Evolutionary conservation across 2,797 vertebrate genomes (phyloP).

Genomic region (Sebastes iracundus): DNA sequence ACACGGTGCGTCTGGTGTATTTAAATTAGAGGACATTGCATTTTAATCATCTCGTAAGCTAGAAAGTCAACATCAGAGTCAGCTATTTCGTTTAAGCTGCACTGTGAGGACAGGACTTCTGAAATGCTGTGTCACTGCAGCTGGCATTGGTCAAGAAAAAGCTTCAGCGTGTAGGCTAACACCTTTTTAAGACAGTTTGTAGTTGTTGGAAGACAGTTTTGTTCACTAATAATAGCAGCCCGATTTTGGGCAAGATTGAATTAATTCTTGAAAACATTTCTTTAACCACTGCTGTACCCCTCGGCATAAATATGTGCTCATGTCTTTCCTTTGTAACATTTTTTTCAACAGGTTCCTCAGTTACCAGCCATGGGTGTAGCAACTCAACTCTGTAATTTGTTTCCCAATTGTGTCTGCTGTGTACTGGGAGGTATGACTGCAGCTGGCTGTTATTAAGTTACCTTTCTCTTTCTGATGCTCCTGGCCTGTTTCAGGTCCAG

Average conservation of each 20-base stretch:
- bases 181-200: neutral
- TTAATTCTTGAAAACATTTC: neutral
- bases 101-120: neutral
- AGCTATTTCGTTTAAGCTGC: neutral
- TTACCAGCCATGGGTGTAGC: neutral
- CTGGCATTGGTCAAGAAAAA: neutral
- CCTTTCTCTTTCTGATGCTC: constrained; percentile 40
- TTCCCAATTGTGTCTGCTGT: constrained; percentile 14
- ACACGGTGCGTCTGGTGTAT: neutral
- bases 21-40: neutral
- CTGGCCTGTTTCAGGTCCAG: constrained; percentile 37
- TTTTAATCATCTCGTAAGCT: neutral
- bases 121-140: neutral
- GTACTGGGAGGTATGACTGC: constrained; percentile 12
- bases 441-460: constrained; percentile 50
- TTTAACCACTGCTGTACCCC: neutral
- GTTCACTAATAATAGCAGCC: neutral
- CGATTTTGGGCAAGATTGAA: neutral
- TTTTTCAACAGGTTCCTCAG: neutral
- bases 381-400: constrained; percentile 13
- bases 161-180: neutral
- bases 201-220: neutral
- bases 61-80: neutral
- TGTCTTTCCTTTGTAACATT: neutral
- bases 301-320: neutral